Evolutionary conservation across 2,797 vertebrate species (phyloP).

Genomic region (Glyptemys insculpta): DNA sequence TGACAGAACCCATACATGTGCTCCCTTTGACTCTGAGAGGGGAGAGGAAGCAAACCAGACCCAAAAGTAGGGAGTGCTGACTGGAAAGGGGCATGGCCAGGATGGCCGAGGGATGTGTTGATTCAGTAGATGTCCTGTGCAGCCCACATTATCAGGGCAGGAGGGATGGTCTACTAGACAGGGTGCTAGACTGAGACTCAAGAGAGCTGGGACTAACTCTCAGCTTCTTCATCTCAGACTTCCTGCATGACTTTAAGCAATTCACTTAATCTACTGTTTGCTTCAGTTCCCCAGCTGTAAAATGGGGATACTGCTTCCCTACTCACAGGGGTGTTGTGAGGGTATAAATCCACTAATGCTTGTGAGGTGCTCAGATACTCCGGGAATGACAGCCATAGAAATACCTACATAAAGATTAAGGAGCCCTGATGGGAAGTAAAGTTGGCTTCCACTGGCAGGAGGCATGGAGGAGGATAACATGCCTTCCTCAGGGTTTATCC

Average conservation of each 20-base stretch:
- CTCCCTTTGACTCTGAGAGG: background rate
- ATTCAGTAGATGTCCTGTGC: background rate
- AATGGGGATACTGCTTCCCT: background rate
- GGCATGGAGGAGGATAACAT: background rate
- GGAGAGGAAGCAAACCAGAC: background rate
- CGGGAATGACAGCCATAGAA: background rate
- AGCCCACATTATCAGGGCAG: background rate
- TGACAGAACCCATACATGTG: background rate
- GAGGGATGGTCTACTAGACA: background rate
- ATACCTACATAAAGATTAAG: background rate
- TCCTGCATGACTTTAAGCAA: background rate
- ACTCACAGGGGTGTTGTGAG: background rate
- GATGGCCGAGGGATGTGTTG: background rate
- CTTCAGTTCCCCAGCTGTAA: background rate
- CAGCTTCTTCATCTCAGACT: background rate
- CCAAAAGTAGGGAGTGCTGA: fast-evolving
- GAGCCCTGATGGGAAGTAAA: background rate
- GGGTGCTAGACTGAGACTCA: background rate
- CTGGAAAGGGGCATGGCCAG: background rate
- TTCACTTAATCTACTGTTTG: background rate
- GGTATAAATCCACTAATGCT: fast-evolving
- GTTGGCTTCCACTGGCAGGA: background rate
- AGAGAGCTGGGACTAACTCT: background rate
- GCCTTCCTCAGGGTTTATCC: background rate
- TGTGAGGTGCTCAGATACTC: background rate